Evolutionary conservation across 2,797 vertebrate genomes (phyloP).

Genomic region (Helostoma temminkii): DNA sequence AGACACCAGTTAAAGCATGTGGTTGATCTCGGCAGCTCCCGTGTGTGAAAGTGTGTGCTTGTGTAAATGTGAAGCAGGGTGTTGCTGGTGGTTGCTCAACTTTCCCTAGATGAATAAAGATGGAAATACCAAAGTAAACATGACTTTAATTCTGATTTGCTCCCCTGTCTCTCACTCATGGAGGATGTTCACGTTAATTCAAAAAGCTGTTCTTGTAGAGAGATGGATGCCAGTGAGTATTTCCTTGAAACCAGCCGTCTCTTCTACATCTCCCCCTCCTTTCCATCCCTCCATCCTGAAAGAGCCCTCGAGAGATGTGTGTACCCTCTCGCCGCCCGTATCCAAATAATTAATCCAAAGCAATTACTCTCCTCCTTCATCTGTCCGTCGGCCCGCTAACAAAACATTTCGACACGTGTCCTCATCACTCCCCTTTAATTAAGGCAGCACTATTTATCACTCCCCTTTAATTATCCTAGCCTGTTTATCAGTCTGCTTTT

Average conservation of each 20-base stretch:
- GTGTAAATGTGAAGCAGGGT: slow-evolving; percentile 31
- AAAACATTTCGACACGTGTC: slow-evolving; percentile 91
- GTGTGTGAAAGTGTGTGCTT: slow-evolving; percentile 34
- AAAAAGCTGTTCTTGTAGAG: slow-evolving; percentile 42
- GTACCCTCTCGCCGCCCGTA: slow-evolving; percentile 83
- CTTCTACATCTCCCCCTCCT: slow-evolving; percentile 45
- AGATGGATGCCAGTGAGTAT: slow-evolving; percentile 50
- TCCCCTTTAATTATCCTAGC: slow-evolving; percentile 88
- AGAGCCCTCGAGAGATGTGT: slow-evolving; percentile 83
- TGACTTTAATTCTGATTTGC: slow-evolving; percentile 39
- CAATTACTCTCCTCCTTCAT: slow-evolving; percentile 90
- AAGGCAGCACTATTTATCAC: slow-evolving; percentile 87
- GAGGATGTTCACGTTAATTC: slow-evolving; percentile 36
- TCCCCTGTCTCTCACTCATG: slow-evolving; percentile 18
- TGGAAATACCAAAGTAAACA: slow-evolving; percentile 48
- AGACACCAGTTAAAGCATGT: slow-evolving; percentile 44
- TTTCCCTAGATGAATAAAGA: slow-evolving; percentile 33
- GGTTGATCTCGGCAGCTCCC: slow-evolving; percentile 31
- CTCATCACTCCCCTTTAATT: slow-evolving; percentile 90
- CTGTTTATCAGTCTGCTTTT: slow-evolving; percentile 88
- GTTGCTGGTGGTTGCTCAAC: slow-evolving; percentile 21
- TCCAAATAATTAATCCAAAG: slow-evolving; percentile 91
- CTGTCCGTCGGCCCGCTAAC: slow-evolving; percentile 86
- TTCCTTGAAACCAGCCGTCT: slow-evolving; percentile 53
- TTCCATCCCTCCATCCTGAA: slow-evolving; percentile 74